Evolutionary conservation across 2,888 invertebrate species (phyloP), one percentile per base, ranked within the genome.

Genomic region (Carpatolechia fugitivella): DNA sequence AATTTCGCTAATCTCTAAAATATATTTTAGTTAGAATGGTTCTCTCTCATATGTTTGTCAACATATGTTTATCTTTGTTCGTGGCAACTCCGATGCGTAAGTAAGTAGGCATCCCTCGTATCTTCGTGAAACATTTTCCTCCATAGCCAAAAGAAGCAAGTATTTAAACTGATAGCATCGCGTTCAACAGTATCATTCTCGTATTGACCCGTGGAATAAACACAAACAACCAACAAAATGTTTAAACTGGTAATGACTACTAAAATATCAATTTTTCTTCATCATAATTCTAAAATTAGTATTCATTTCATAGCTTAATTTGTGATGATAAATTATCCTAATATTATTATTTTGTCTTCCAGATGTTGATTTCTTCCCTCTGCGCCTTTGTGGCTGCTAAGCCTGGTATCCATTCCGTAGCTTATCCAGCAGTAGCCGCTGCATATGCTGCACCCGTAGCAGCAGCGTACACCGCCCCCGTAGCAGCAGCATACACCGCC

Each of bases 241-340:
- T 86, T 79, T 76, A 91, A 90, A 73, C 83, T 88, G 86, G 91
- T 90, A 80, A 78, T 41, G 10, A 10, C 20, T 41, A 1, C 1
- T 35, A 24, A n/a, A n/a, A n/a, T n/a, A n/a, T n/a, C n/a, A n/a
- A n/a, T n/a, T n/a, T n/a, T n/a, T n/a, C n/a, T n/a, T n/a, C n/a
- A n/a, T n/a, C n/a, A n/a, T n/a, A n/a, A n/a, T n/a, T n/a, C n/a
- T n/a, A n/a, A n/a, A n/a, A n/a, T n/a, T n/a, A n/a, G n/a, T n/a
- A n/a, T n/a, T n/a, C n/a, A n/a, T n/a, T n/a, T n/a, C n/a, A n/a
- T n/a, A n/a, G n/a, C n/a, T n/a, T n/a, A 24, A 24, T 24, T 24
- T 24, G 6, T 24, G 24, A 4, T 24, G 24, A 24, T 24, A 24
- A n/a, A 33, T 10, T n/a, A 33, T 8, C 10, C 33, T 5, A 11